Conservation (phyloP, 1,140 invertebrate species). For the Brachionus asplanchnoidis region DNA sequence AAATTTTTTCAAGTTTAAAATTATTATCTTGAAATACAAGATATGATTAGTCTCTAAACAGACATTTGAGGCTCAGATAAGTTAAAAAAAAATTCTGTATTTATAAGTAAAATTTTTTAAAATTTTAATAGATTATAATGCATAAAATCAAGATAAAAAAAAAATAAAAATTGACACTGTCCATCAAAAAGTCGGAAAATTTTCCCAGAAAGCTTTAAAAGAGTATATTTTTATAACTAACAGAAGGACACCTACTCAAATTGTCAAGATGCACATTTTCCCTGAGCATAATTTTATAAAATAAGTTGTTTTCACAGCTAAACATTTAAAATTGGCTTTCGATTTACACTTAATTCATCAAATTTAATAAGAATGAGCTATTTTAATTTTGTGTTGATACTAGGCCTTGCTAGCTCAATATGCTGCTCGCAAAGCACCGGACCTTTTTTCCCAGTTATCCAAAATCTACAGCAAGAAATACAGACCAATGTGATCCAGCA, state of each 20-base stretch:
- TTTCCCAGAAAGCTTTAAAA: too few species aligned
- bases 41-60: too few species aligned
- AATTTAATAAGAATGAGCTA: neutral
- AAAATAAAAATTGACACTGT: neutral
- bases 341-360: neutral
- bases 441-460: neutral
- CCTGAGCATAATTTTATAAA: neutral
- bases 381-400: neutral
- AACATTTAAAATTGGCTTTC: neutral
- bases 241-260: neutral
- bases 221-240: too few species aligned
- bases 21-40: too few species aligned
- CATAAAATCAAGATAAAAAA: too few species aligned
- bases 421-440: neutral
- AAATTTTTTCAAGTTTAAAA: too few species aligned
- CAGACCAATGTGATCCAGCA: neutral
- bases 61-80: too few species aligned
- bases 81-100: neutral
- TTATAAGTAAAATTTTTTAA: too few species aligned
- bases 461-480: slow-evolving; percentile 9
- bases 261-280: neutral
- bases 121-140: neutral
- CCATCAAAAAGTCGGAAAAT: too few species aligned
- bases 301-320: neutral
- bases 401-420: neutral